phyloP scores from a whole-genome alignment of 2,113 vertebrate genomes.

The Ameiurus melas region DNA sequence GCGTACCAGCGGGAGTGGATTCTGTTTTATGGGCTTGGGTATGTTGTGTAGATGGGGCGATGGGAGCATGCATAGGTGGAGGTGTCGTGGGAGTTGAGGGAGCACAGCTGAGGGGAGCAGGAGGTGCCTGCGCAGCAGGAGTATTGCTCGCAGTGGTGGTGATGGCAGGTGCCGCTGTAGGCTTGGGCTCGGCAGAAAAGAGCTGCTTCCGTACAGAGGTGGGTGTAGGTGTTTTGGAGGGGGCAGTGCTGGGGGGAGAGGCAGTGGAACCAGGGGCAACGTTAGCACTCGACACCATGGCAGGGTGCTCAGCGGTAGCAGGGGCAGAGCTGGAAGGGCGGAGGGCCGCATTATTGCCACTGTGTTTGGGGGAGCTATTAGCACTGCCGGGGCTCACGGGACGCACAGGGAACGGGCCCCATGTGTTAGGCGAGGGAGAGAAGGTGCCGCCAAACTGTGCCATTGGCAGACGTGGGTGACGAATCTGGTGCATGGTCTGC shows the following conservation, averaged over 20 bases:
- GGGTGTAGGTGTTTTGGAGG: conserved; percentile 79
- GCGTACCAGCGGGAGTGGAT: conserved; percentile 68
- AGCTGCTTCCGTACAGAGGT: conserved; percentile 93
- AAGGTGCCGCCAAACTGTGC: conserved; percentile 97
- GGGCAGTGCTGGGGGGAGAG: conserved; percentile 71
- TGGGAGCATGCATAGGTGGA: conserved; percentile 71
- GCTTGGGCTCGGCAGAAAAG: conserved; percentile 85
- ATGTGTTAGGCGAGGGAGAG: conserved; percentile 90
- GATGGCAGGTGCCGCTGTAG: conserved; percentile 67
- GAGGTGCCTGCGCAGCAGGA: conserved; percentile 70
- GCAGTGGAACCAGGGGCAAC: conserved; percentile 68
- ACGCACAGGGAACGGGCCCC: conserved; percentile 97
- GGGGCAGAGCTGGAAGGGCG: conserved; percentile 63
- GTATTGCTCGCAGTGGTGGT: conserved; percentile 75
- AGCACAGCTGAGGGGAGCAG: conserved; percentile 63
- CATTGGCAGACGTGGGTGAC: conserved; percentile 96
- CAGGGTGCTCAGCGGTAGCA: conserved; percentile 41
- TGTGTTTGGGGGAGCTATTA: conserved; percentile 96
- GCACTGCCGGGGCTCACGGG: conserved; percentile 94
- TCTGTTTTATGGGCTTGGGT: conserved; percentile 79
- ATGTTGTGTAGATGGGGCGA: conserved; percentile 72
- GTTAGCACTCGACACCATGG: conserved; percentile 36
- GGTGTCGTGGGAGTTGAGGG: conserved; percentile 70
- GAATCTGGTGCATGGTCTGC: conserved; percentile 98
- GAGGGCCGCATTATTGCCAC: conserved; percentile 70